phyloP scores from a whole-genome alignment of 2,113 vertebrate species.

The Coreoperca whiteheadi region DNA sequence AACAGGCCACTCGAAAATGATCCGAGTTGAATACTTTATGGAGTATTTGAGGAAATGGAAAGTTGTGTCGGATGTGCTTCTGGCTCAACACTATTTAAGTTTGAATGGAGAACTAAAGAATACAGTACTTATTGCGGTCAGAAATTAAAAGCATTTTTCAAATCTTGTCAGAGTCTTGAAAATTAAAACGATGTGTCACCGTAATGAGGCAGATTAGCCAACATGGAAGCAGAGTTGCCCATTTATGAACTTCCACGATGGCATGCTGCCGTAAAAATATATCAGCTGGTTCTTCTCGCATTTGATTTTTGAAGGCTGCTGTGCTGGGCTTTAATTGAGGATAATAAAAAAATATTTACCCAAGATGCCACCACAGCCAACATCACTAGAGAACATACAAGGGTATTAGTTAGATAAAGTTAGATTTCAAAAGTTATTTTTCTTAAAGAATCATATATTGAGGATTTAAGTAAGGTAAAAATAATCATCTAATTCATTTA shows the following conservation, averaged over 20 bases:
- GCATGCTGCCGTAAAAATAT: not conserved
- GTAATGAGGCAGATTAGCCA: constrained; percentile 15
- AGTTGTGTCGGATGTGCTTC: constrained; percentile 34
- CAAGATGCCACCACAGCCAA: not conserved
- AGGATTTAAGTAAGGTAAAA: not conserved
- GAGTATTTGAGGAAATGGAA: constrained; percentile 38
- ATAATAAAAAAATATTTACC: not conserved
- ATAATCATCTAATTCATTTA: constrained; percentile 5
- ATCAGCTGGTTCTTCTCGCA: not conserved
- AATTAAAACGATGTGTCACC: constrained; percentile 64
- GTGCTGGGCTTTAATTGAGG: not conserved
- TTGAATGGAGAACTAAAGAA: constrained; percentile 29
- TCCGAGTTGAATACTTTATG: constrained; percentile 58
- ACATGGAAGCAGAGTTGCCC: not conserved
- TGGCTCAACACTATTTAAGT: constrained; percentile 14
- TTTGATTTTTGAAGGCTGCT: not conserved
- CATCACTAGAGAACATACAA: not conserved
- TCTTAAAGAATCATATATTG: not conserved
- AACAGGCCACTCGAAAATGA: constrained; percentile 58
- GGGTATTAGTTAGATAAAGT: too few species aligned
- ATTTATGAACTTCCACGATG: not conserved
- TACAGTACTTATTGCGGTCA: constrained; percentile 8
- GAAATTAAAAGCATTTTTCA: constrained; percentile 68
- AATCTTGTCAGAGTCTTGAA: constrained; percentile 31
- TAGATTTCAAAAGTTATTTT: not conserved